Conservation (phyloP, 2,113 vertebrate species). For the Gambusia holbrooki region DNA sequence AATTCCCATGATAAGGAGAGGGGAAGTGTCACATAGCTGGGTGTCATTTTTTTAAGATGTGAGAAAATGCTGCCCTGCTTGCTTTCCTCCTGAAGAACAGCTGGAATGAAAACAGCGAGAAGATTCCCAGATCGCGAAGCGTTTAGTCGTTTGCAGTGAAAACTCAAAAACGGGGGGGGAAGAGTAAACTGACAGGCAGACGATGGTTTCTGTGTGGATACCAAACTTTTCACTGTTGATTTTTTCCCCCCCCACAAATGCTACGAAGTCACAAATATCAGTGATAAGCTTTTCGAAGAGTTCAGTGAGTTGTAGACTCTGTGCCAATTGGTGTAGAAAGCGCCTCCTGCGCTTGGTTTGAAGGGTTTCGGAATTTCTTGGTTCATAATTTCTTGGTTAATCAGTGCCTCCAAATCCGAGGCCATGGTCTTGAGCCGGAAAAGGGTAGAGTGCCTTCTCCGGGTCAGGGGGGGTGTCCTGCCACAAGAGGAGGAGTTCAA, state of each 20-base stretch:
- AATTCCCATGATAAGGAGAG: slow-evolving; percentile 75
- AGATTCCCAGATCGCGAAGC: not conserved
- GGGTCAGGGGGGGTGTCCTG: too few species aligned
- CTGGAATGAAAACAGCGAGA: slow-evolving; percentile 36
- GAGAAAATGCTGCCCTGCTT: slow-evolving; percentile 68
- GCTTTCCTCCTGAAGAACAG: slow-evolving; percentile 72
- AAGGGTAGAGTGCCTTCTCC: too few species aligned
- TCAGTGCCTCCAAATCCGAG: too few species aligned
- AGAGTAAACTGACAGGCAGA: not conserved
- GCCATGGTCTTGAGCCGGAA: too few species aligned
- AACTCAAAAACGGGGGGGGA: not conserved
- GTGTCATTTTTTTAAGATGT: slow-evolving; percentile 80
- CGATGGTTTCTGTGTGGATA: not conserved
- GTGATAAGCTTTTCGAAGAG: not conserved
- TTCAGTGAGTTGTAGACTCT: not conserved
- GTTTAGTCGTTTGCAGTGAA: slow-evolving; percentile 7
- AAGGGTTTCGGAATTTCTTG: not conserved
- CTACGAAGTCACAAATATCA: not conserved
- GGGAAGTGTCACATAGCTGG: slow-evolving; percentile 76
- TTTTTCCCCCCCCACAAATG: not conserved
- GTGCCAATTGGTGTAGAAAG: not conserved
- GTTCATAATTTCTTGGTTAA: too few species aligned
- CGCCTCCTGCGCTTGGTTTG: not conserved
- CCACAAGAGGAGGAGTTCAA: too few species aligned
- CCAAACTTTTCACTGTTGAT: not conserved